A percentile compares a stretch with the other conserved stretches of the same genome.
Evolutionary conservation across 2,113 vertebrate genomes (phyloP).

Genomic region (Hypanus sabinus): DNA sequence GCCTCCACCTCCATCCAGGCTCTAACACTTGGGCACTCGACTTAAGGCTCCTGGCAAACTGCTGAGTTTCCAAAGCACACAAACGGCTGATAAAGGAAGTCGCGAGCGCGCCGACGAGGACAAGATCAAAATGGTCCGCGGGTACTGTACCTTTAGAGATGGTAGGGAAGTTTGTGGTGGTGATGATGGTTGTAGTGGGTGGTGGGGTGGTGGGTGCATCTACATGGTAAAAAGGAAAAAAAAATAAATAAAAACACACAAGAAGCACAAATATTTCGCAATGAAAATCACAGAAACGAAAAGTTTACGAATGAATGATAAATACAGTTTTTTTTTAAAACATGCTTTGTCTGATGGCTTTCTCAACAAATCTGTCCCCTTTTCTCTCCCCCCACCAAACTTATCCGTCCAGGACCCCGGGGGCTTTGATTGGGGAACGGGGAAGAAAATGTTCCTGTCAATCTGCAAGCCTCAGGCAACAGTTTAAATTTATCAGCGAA

Average conservation of each 20-base stretch:
- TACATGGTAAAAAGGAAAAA: slow-evolving; percentile 72
- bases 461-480: too few relatives aligned
- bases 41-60: neutral
- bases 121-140: slow-evolving; percentile 54
- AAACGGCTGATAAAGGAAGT: neutral
- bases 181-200: slow-evolving; percentile 70
- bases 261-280: slow-evolving; percentile 20
- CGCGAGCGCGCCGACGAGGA: neutral
- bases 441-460: too few relatives aligned
- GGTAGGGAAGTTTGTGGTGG: slow-evolving; percentile 64
- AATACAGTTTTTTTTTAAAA: neutral
- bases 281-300: slow-evolving; percentile 47
- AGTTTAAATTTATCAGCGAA: too few relatives aligned
- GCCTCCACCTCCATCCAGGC: too few relatives aligned
- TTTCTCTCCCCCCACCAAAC: too few relatives aligned
- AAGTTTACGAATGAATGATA: slow-evolving; percentile 44
- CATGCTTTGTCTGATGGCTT: slow-evolving; percentile 26
- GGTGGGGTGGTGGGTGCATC: slow-evolving; percentile 76
- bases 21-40: neutral
- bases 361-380: neutral
- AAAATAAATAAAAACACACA: slow-evolving; percentile 58
- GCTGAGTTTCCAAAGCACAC: neutral
- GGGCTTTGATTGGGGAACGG: too few relatives aligned
- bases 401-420: too few relatives aligned
- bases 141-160: slow-evolving; percentile 73